A percentile compares a stretch with the other conserved stretches of the same genome.
phyloP scores from a whole-genome alignment of 1,140 invertebrate genomes.

The Bombus fervidus region DNA sequence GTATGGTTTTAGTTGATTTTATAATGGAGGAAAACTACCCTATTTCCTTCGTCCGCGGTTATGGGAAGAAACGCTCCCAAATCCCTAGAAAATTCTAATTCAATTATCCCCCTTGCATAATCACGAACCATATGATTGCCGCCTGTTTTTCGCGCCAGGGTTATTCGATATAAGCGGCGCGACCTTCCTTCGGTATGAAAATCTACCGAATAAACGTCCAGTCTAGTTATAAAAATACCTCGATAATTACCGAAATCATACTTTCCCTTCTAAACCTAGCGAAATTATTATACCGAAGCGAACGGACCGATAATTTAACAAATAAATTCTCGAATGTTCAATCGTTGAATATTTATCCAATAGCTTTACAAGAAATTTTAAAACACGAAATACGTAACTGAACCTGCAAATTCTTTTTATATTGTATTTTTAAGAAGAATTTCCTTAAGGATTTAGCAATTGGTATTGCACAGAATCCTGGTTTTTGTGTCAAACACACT shows the following conservation, averaged over 20 bases:
- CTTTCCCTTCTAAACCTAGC: too few relatives aligned
- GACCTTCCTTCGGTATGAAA: conserved; percentile 18
- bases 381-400: too few relatives aligned
- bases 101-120: conserved; percentile 73
- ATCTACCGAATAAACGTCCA: conserved; percentile 10
- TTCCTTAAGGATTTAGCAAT: too few relatives aligned
- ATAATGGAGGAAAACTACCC: conserved; percentile 71
- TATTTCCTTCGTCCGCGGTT: conserved; percentile 60
- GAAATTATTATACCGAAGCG: neutral
- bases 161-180: conserved; percentile 27
- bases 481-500: too few relatives aligned
- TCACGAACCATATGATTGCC: conserved; percentile 70
- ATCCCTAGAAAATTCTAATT: conserved; percentile 73
- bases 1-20: conserved; percentile 76
- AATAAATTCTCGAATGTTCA: neutral
- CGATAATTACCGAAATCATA: neutral
- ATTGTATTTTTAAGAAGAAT: too few relatives aligned
- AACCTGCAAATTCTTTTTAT: too few relatives aligned
- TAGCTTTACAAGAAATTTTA: too few relatives aligned
- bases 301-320: neutral
- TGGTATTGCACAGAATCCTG: too few relatives aligned
- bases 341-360: too few relatives aligned
- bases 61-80: conserved; percentile 61
- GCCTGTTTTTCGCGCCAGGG: conserved; percentile 57
- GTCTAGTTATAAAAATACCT: neutral